phyloP scores from a whole-genome alignment of 2,888 invertebrate genomes.

The Apodemia duryi region DNA sequence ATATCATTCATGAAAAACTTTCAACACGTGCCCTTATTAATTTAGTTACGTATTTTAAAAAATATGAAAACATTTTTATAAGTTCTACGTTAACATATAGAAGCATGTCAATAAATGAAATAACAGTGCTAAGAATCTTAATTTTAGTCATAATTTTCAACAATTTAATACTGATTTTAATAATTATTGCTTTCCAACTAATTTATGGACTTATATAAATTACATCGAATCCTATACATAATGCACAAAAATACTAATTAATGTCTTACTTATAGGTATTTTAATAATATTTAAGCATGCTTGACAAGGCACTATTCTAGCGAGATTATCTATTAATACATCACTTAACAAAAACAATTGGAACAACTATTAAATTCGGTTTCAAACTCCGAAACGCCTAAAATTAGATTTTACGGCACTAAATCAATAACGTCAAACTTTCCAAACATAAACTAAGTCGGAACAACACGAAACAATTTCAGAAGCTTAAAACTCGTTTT shows the following conservation, averaged over 20 bases:
- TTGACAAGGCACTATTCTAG: slow-evolving; percentile 78
- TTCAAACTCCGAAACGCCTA: slow-evolving; percentile 66
- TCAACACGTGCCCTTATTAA: neutral
- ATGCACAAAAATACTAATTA: slow-evolving; percentile 67
- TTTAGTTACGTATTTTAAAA: neutral
- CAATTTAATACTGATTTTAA: slow-evolving; percentile 61
- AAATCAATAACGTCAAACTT: slow-evolving; percentile 53
- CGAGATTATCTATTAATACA: slow-evolving; percentile 52
- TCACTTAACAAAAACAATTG: slow-evolving; percentile 53
- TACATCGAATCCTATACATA: slow-evolving; percentile 42
- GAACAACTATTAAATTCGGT: slow-evolving; percentile 74
- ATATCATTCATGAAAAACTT: too few relatives aligned
- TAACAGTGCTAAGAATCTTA: neutral
- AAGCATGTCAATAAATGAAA: neutral
- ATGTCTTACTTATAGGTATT: slow-evolving; percentile 46
- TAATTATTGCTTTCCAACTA: slow-evolving; percentile 32
- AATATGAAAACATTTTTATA: neutral
- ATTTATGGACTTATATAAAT: slow-evolving; percentile 28
- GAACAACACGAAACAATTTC: slow-evolving; percentile 42
- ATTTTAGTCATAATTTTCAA: slow-evolving; percentile 14
- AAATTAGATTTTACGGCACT: slow-evolving; percentile 66
- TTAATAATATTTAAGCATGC: slow-evolving; percentile 68
- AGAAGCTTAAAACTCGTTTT: slow-evolving; percentile 41
- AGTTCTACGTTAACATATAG: neutral
- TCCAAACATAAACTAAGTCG: slow-evolving; percentile 43